These are phyloP conservation scores for Metopolophium dirhodum DNA, from an alignment of 1,140 invertebrate genomes.

Conservation along the genomic window DNA sequence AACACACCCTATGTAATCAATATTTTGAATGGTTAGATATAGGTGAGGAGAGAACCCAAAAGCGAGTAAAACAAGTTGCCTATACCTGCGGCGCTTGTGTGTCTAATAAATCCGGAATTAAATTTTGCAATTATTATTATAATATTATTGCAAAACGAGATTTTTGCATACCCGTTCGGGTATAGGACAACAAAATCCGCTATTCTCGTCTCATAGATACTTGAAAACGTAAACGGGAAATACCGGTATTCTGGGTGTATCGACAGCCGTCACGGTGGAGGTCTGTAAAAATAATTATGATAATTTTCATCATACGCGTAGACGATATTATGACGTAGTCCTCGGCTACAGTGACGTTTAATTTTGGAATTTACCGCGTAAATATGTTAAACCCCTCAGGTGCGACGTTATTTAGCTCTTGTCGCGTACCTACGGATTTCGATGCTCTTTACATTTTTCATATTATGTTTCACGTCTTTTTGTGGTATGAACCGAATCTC, in stretches of 20 bases:
- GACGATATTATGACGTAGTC: neutral
- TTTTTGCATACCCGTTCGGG: neutral
- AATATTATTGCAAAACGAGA: neutral
- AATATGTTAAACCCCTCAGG: too few relatives aligned
- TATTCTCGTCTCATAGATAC: neutral
- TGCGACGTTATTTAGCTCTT: too few relatives aligned
- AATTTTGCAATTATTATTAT: neutral
- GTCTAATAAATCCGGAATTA: neutral
- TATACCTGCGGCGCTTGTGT: neutral
- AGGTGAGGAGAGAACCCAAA: neutral
- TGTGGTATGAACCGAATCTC: too few relatives aligned
- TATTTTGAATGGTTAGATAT: neutral
- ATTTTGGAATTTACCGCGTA: neutral
- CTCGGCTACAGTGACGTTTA: neutral
- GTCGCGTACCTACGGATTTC: too few relatives aligned
- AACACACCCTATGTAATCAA: neutral
- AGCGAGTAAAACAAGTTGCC: neutral
- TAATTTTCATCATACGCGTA: neutral
- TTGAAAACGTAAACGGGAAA: neutral
- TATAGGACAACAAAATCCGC: neutral
- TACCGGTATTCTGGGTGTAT: neutral
- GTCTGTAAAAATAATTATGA: neutral
- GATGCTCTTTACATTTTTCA: too few relatives aligned
- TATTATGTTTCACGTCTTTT: too few relatives aligned
- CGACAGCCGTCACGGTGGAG: neutral